These are phyloP conservation scores for Sebastes matsubarae DNA, from an alignment of 2,797 vertebrate genomes.

Conservation along the genomic window DNA sequence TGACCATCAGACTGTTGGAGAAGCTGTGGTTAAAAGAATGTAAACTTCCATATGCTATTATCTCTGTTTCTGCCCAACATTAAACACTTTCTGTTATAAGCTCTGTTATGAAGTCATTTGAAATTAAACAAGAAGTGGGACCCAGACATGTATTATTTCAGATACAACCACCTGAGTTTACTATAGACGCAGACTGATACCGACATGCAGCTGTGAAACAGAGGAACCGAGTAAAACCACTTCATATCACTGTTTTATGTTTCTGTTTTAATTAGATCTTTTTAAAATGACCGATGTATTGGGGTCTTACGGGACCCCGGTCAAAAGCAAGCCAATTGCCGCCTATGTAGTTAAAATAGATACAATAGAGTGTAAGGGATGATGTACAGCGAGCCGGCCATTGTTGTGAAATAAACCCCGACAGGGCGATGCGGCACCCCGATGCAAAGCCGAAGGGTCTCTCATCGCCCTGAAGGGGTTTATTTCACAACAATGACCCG, in stretches of 20 bases:
- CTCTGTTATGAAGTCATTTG: background rate
- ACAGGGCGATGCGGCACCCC: too few relatives aligned
- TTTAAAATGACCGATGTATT: fast-evolving
- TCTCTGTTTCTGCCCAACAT: background rate
- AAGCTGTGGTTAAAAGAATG: background rate
- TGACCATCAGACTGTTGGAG: background rate
- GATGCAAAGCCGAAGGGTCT: too few relatives aligned
- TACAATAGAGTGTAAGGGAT: too few relatives aligned
- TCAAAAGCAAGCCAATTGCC: too few relatives aligned
- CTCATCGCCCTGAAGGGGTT: too few relatives aligned
- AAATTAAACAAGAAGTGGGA: background rate
- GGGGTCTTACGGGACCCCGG: fast-evolving
- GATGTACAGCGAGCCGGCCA: too few relatives aligned
- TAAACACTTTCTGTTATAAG: background rate
- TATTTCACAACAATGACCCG: too few relatives aligned
- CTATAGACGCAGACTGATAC: fast-evolving
- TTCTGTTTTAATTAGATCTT: too few relatives aligned
- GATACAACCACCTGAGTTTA: too few relatives aligned
- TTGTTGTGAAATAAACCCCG: too few relatives aligned
- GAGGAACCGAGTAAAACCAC: background rate
- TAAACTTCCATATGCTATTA: background rate
- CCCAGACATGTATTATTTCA: background rate
- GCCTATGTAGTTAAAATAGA: too few relatives aligned
- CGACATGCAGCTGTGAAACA: background rate
- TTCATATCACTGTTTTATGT: too few relatives aligned